These are phyloP conservation scores for Enteromius paludinosus DNA, from an alignment of 2,797 vertebrate genomes.

Conservation along the genomic window DNA sequence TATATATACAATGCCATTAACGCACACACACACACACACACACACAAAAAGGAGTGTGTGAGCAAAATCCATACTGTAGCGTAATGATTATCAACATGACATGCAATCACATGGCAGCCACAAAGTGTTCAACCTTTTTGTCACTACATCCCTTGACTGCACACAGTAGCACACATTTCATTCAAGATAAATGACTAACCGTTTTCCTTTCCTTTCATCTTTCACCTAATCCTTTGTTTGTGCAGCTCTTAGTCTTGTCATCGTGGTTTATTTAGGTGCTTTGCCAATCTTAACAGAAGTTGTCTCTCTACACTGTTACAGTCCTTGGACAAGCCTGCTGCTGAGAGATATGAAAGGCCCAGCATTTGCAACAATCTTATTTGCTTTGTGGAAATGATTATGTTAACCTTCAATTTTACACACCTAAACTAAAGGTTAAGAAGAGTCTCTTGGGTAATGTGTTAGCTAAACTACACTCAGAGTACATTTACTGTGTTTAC, in stretches of 20 bases:
- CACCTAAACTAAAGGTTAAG: neutral
- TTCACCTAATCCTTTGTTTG: slow-evolving; percentile 81
- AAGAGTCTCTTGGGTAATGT: neutral
- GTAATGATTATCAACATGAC: neutral
- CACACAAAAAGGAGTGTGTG: neutral
- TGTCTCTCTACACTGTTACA: slow-evolving; percentile 63
- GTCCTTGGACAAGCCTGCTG: slow-evolving; percentile 69
- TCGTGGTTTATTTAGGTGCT: slow-evolving; percentile 78
- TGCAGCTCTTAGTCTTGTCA: slow-evolving; percentile 80
- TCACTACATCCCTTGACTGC: neutral
- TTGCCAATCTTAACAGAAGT: slow-evolving; percentile 69
- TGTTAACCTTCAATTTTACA: slow-evolving; percentile 30
- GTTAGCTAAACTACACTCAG: neutral
- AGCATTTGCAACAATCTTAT: slow-evolving; percentile 51
- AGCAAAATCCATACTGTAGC: neutral
- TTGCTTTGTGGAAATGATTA: slow-evolving; percentile 62
- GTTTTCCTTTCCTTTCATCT: slow-evolving; percentile 79
- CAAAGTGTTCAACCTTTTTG: neutral
- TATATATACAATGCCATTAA: too few species aligned
- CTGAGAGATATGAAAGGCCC: slow-evolving; percentile 71
- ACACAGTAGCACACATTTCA: slow-evolving; percentile 46
- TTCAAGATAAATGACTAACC: slow-evolving; percentile 55
- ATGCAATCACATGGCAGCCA: neutral
- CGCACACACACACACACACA: neutral
- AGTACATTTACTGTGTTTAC: neutral